A percentile compares a stretch with the other conserved stretches of the same genome.
These are phyloP conservation scores for Drosophila nr. medialis DNA, from an alignment of 2,888 invertebrate genomes.

Conservation along the genomic window DNA sequence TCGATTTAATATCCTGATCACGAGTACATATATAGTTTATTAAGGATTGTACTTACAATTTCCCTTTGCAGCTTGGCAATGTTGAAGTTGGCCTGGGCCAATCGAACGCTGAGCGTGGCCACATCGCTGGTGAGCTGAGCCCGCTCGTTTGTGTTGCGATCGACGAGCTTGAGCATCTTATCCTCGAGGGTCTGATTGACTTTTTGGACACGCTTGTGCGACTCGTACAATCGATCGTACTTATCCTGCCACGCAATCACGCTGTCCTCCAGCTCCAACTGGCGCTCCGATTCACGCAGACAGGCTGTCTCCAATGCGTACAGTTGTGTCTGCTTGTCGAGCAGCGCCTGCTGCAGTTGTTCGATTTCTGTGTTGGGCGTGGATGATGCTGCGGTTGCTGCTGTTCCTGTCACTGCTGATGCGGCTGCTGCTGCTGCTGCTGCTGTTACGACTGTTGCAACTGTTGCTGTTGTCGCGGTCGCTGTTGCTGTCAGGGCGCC, in stretches of 20 bases:
- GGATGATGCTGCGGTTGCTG: constrained; percentile 5
- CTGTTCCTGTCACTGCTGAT: constrained; percentile 21
- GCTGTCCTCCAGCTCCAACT: constrained; percentile 92
- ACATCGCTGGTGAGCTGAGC: constrained; percentile 94
- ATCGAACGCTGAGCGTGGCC: constrained; percentile 91
- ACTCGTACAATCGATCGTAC: constrained; percentile 96
- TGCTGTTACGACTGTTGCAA: constrained; percentile 34
- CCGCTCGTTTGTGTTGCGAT: constrained; percentile 96
- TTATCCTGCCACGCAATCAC: constrained; percentile 95
- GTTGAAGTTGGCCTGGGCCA: constrained; percentile 93
- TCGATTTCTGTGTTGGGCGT: constrained; percentile 87
- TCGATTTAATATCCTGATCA: not conserved
- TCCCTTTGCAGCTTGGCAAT: constrained; percentile 93
- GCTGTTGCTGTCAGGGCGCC: constrained; percentile 39
- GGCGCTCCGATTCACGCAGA: constrained; percentile 91
- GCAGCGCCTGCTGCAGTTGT: constrained; percentile 90
- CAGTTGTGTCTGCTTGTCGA: constrained; percentile 93
- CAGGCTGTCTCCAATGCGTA: constrained; percentile 94
- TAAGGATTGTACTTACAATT: constrained; percentile 87
- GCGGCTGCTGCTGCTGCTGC: constrained; percentile 19
- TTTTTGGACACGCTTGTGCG: constrained; percentile 96
- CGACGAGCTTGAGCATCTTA: constrained; percentile 95
- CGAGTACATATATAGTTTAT: not conserved
- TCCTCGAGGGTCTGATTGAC: constrained; percentile 98
- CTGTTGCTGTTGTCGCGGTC: constrained; percentile 6